phyloP scores from a whole-genome alignment of 2,888 invertebrate genomes.

The Tromatobia lineatoria region DNA sequence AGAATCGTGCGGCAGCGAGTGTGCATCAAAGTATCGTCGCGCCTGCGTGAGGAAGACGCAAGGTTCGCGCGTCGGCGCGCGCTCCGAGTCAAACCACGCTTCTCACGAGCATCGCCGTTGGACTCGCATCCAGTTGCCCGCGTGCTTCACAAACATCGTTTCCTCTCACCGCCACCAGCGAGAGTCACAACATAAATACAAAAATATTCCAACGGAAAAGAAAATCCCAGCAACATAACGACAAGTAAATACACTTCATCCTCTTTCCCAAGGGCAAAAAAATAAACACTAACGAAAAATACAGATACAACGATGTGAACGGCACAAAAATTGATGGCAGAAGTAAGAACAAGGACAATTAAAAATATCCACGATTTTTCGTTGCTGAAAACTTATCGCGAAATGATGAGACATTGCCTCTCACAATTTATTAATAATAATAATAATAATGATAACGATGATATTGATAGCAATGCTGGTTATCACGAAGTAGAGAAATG shows the following conservation, averaged over 20 bases:
- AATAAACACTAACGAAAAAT: not conserved
- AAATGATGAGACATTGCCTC: not conserved
- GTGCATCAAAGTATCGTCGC: slow-evolving; percentile 40
- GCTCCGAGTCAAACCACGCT: slow-evolving; percentile 51
- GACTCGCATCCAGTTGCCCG: slow-evolving; percentile 67
- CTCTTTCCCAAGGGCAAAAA: not conserved
- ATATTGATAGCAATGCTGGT: no score
- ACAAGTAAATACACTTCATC: not conserved
- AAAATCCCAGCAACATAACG: not conserved
- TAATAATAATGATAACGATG: not conserved
- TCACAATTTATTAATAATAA: not conserved
- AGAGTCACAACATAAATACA: not conserved
- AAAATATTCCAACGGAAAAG: not conserved
- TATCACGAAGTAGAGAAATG: not conserved
- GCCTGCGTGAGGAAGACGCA: slow-evolving; percentile 55
- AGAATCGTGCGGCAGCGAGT: not conserved
- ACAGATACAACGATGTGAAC: slow-evolving; percentile 5
- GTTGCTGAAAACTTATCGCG: not conserved
- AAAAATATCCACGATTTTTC: not conserved
- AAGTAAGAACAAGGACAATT: not conserved
- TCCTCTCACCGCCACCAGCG: slow-evolving; percentile 30
- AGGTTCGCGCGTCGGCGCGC: slow-evolving; percentile 64
- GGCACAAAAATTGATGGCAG: slow-evolving; percentile 20
- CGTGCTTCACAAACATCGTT: slow-evolving; percentile 69
- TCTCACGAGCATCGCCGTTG: slow-evolving; percentile 54